phyloP scores from a whole-genome alignment of 2,113 vertebrate species.

The Dicrurus megarhynchus region DNA sequence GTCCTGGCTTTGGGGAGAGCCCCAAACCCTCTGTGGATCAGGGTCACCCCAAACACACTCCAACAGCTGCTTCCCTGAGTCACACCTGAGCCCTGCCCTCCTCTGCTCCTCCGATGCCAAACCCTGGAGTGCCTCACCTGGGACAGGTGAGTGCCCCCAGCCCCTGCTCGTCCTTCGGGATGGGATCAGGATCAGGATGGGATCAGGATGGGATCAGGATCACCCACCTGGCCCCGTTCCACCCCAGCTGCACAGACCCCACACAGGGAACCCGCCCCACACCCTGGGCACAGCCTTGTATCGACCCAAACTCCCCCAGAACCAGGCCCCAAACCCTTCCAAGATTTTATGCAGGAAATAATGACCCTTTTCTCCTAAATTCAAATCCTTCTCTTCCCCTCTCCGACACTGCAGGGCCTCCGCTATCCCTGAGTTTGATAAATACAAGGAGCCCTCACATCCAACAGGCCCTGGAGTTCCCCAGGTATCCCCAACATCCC shows the following conservation, averaged over 20 bases:
- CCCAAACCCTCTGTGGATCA: not conserved
- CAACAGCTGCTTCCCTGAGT: accelerated
- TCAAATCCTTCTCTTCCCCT: not conserved
- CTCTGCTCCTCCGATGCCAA: not conserved
- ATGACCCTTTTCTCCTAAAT: not conserved
- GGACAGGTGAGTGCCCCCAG: accelerated
- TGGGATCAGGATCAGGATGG: not conserved
- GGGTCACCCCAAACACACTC: accelerated
- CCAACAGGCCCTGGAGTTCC: not conserved
- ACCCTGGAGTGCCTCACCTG: not conserved
- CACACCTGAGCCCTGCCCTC: not conserved
- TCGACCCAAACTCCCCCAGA: not conserved
- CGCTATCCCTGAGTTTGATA: not conserved
- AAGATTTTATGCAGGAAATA: not conserved
- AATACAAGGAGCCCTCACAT: not conserved
- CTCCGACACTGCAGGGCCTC: not conserved
- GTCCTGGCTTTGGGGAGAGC: not conserved
- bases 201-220: not conserved
- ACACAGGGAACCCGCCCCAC: accelerated
- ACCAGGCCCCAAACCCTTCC: not conserved
- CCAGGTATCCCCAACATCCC: not conserved
- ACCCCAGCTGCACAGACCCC: not conserved
- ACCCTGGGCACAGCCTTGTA: accelerated
- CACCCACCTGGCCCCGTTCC: not conserved
- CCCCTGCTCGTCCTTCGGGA: not conserved